Conservation (phyloP, 2,888 invertebrate species). For the Resseliella maxima region DNA sequence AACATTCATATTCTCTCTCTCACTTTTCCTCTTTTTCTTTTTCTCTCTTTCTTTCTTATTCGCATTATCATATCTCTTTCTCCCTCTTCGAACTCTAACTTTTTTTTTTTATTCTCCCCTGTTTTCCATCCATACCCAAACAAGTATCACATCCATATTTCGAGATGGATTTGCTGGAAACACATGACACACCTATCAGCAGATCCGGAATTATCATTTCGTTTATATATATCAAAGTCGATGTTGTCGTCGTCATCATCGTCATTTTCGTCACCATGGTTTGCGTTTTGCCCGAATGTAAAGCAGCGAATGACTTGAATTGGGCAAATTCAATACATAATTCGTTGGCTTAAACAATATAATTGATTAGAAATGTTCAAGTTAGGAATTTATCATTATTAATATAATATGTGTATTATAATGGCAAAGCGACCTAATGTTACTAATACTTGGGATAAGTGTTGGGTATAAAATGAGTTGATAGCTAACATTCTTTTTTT, state of each 20-base stretch:
- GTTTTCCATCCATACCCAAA: too few species aligned
- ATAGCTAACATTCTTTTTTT: background rate
- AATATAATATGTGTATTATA: background rate
- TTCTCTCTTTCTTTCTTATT: background rate
- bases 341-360: background rate
- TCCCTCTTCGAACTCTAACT: too few species aligned
- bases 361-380: slow-evolving; percentile 48
- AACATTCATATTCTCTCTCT: background rate
- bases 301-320: background rate
- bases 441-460: background rate
- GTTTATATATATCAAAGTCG: slow-evolving; percentile 30
- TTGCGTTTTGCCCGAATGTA: background rate
- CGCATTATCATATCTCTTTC: background rate
- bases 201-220: slow-evolving; percentile 36
- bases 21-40: background rate
- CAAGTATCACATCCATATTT: background rate
- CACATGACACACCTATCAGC: slow-evolving; percentile 36
- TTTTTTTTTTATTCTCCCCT: too few species aligned
- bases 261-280: background rate
- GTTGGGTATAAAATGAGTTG: background rate
- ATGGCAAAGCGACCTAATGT: background rate
- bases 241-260: background rate
- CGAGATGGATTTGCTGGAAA: background rate
- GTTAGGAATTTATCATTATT: background rate
- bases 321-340: background rate